Evolutionary conservation across 1,140 invertebrate genomes (phyloP).

Genomic region (Temnothorax nylanderi): DNA sequence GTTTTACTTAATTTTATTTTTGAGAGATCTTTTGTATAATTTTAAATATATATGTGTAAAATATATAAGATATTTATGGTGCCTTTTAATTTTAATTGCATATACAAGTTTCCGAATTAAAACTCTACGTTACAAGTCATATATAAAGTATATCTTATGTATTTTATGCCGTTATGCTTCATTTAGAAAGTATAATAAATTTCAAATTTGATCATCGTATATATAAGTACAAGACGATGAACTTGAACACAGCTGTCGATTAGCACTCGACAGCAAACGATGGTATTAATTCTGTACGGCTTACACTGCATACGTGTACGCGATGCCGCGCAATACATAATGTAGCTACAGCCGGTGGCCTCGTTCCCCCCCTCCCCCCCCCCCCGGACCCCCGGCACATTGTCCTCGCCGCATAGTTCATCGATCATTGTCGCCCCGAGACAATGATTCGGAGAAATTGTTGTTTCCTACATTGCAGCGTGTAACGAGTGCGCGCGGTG

Average conservation of each 20-base stretch:
- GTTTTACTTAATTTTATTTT: no score
- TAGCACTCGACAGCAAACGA: not conserved
- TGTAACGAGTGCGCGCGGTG: conserved; percentile 35
- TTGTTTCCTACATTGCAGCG: conserved; percentile 38
- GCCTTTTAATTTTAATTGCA: not conserved
- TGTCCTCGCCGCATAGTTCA: conserved; percentile 53
- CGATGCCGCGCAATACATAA: conserved; percentile 33
- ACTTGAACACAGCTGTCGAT: conserved; percentile 16
- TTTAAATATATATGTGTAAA: not conserved
- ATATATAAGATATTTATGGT: no score
- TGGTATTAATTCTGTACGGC: not conserved
- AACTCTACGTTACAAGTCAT: not conserved
- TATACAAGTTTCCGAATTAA: not conserved
- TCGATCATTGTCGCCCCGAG: conserved; percentile 69
- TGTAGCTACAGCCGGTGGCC: conserved; percentile 9
- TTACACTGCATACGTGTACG: not conserved
- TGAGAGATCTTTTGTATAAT: not conserved
- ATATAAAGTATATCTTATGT: not conserved
- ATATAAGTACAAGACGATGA: not conserved
- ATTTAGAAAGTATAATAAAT: not conserved
- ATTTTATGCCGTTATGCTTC: not conserved
- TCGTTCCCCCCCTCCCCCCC: not conserved
- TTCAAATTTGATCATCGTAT: not conserved
- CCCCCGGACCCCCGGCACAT: conserved; percentile 26
- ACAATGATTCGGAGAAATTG: conserved; percentile 59